phyloP scores from a whole-genome alignment of 2,113 vertebrate species.

The Petrocephalus zakoni region DNA sequence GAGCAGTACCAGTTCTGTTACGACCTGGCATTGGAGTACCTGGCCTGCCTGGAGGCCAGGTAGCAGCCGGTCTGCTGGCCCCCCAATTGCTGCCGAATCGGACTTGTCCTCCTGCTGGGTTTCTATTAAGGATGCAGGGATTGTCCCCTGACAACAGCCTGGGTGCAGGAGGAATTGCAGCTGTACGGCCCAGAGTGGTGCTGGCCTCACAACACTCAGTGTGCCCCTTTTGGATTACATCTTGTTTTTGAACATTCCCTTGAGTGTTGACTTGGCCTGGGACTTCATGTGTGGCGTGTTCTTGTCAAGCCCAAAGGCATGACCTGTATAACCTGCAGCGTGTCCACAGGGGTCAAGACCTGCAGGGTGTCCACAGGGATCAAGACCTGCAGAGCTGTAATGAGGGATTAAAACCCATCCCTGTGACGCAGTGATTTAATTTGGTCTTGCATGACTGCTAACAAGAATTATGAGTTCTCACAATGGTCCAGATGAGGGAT shows the following conservation, averaged over 20 bases:
- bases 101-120: not conserved
- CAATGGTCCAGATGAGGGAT: not conserved
- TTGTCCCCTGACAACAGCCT: too few species aligned
- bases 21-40: slow-evolving; percentile 65
- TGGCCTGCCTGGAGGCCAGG: slow-evolving; percentile 65
- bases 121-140: not conserved
- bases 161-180: not conserved
- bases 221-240: slow-evolving; percentile 22
- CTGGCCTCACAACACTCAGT: not conserved
- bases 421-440: not conserved
- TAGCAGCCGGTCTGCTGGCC: slow-evolving; percentile 42
- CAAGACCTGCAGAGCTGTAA: not conserved
- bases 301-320: slow-evolving; percentile 41
- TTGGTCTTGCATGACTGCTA: not conserved
- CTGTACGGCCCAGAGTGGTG: not conserved
- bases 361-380: not conserved
- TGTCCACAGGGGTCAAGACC: not conserved
- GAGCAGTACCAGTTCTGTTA: slow-evolving; percentile 73
- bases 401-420: not conserved
- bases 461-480: not conserved
- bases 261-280: slow-evolving; percentile 29
- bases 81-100: slow-evolving; percentile 13
- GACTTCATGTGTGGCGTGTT: slow-evolving; percentile 36
- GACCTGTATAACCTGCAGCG: slow-evolving; percentile 19
- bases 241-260: not conserved